phyloP scores from a whole-genome alignment of 2,888 invertebrate species.

The Timema cristinae region DNA sequence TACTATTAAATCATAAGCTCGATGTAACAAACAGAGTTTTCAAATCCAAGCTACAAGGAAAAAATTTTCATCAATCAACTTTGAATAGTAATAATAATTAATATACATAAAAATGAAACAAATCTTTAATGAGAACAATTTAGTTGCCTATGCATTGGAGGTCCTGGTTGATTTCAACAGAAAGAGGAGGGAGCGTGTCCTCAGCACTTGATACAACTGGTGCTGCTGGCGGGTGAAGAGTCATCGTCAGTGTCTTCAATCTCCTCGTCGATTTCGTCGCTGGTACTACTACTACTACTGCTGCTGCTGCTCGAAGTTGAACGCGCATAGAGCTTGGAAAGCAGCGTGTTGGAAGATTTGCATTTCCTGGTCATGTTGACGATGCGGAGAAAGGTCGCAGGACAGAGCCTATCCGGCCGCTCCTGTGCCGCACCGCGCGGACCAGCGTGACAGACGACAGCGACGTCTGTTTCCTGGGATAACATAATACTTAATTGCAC shows the following conservation, averaged over 20 bases:
- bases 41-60: no score
- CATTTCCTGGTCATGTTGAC: constrained; percentile 20
- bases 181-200: not conserved
- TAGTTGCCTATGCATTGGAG: no score
- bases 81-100: no score
- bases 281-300: not conserved
- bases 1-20: no score
- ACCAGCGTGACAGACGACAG: constrained; percentile 23
- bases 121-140: no score
- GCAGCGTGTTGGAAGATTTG: not conserved
- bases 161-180: no score
- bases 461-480: constrained; percentile 19
- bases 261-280: not conserved
- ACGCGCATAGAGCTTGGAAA: not conserved
- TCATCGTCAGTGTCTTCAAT: not conserved
- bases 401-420: constrained; percentile 28
- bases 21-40: no score
- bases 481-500: not conserved
- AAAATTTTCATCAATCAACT: no score
- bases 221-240: not conserved
- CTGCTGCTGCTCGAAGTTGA: constrained; percentile 8
- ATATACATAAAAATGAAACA: no score
- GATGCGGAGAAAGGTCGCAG: constrained; percentile 30
- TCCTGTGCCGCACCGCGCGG: constrained; percentile 26
- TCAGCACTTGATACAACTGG: constrained; percentile 13